phyloP scores from a whole-genome alignment of 92 coral and sea anemone genomes.

The Siderastrea radians region DNA sequence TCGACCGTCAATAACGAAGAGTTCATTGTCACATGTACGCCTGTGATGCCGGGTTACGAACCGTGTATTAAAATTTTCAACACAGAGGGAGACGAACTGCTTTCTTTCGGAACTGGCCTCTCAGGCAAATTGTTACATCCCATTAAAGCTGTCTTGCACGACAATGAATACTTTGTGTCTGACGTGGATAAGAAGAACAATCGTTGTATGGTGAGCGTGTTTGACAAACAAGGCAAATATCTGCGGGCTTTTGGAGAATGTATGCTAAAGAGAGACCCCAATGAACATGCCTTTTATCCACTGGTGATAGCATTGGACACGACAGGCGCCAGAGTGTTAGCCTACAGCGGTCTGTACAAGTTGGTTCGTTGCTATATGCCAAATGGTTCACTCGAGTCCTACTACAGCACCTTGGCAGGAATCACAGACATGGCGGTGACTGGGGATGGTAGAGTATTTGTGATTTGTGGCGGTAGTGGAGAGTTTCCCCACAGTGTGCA shows the following conservation, averaged over 20 bases:
- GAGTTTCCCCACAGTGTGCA: slow-evolving; percentile 83
- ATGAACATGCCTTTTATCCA: slow-evolving; percentile 73
- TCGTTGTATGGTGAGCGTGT: slow-evolving; percentile 85
- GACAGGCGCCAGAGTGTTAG: slow-evolving; percentile 44
- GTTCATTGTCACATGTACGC: slow-evolving; percentile 76
- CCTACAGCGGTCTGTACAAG: slow-evolving; percentile 76
- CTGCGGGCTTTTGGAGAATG: slow-evolving; percentile 83
- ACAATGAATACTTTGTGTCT: slow-evolving; percentile 81
- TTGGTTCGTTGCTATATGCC: slow-evolving; percentile 78
- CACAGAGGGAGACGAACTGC: slow-evolving; percentile 69
- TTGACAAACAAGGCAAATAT: slow-evolving; percentile 71
- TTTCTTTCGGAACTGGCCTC: slow-evolving; percentile 80
- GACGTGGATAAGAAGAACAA: slow-evolving; percentile 82
- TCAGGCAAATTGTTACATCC: slow-evolving; percentile 79
- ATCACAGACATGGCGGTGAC: slow-evolving; percentile 79
- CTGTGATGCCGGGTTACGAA: slow-evolving; percentile 76
- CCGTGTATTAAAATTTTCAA: slow-evolving; percentile 81
- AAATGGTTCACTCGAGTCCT: slow-evolving; percentile 73
- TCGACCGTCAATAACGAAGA: slow-evolving; percentile 52
- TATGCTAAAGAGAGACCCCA: slow-evolving; percentile 73
- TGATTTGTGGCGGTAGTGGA: slow-evolving; percentile 73
- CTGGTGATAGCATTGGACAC: slow-evolving; percentile 74
- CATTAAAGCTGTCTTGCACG: slow-evolving; percentile 65
- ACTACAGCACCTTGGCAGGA: slow-evolving; percentile 73
- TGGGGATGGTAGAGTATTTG: slow-evolving; percentile 77